These are phyloP conservation scores for Brachionus rotundiformis DNA, from an alignment of 1,140 invertebrate species.

Conservation along the genomic window DNA sequence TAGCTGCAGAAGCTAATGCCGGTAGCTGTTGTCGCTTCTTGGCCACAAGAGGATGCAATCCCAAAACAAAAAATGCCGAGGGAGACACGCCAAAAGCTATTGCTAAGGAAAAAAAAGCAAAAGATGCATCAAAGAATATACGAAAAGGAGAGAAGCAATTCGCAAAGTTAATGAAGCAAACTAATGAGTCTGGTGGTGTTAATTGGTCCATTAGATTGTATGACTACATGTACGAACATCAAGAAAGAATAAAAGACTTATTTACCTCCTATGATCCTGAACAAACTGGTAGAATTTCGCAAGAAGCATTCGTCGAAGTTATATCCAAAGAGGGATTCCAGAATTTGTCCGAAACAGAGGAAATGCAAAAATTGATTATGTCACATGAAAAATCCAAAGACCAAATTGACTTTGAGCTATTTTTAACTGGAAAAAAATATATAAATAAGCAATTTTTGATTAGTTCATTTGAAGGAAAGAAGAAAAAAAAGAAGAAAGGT, in stretches of 20 bases:
- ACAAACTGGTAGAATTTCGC: slow-evolving; percentile 57
- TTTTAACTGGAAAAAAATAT: slow-evolving; percentile 63
- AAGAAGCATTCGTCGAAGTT: slow-evolving; percentile 8
- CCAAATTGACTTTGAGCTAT: slow-evolving; percentile 63
- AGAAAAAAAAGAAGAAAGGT: slow-evolving; percentile 62
- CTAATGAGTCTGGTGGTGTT: slow-evolving; percentile 57
- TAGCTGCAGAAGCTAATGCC: slow-evolving; percentile 59
- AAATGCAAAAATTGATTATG: slow-evolving; percentile 57
- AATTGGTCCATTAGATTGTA: slow-evolving; percentile 61
- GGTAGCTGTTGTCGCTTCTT: slow-evolving; percentile 61
- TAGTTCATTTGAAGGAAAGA: slow-evolving; percentile 62
- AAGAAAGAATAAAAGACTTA: slow-evolving; percentile 57
- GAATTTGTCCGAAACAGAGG: slow-evolving; percentile 57
- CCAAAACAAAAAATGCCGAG: slow-evolving; percentile 63
- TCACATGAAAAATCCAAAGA: slow-evolving; percentile 59
- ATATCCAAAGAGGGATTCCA: slow-evolving; percentile 57
- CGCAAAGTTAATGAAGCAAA: slow-evolving; percentile 60
- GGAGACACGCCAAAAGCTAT: slow-evolving; percentile 59
- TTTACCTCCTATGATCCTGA: slow-evolving; percentile 60
- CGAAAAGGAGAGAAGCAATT: slow-evolving; percentile 63
- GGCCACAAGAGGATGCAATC: slow-evolving; percentile 64
- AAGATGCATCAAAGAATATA: slow-evolving; percentile 62
- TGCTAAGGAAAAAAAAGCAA: slow-evolving; percentile 63
- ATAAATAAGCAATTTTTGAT: slow-evolving; percentile 63
- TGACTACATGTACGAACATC: slow-evolving; percentile 60